phyloP scores from a whole-genome alignment of 2,888 invertebrate species.

The Stictocephala bisonia region DNA sequence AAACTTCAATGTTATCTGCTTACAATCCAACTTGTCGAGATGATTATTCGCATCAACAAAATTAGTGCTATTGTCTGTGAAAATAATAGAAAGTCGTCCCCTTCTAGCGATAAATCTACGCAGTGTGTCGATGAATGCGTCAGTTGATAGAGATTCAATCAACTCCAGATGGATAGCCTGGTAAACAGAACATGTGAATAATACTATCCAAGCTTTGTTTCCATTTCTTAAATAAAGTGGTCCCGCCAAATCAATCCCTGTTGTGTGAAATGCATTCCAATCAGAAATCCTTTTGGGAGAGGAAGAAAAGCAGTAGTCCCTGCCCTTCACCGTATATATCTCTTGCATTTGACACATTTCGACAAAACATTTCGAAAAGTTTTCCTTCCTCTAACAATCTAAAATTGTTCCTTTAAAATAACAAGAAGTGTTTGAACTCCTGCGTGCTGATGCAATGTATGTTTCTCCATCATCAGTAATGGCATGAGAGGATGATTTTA shows the following conservation, averaged over 20 bases:
- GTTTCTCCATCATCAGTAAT: not conserved
- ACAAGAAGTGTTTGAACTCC: conserved; percentile 4
- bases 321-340: conserved; percentile 54
- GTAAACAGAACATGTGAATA: conserved; percentile 64
- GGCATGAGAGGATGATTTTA: not conserved
- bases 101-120: conserved; percentile 61
- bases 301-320: conserved; percentile 52
- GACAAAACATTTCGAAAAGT: not conserved
- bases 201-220: conserved; percentile 61
- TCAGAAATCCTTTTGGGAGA: conserved; percentile 60
- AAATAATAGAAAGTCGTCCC: conserved; percentile 60
- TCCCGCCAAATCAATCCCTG: conserved; percentile 63
- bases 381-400: conserved; percentile 21
- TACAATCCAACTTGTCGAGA: conserved; percentile 65
- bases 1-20: conserved; percentile 58
- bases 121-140: conserved; percentile 60
- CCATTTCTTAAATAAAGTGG: conserved; percentile 59
- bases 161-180: conserved; percentile 63
- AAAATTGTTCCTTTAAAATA: conserved; percentile 38
- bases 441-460: not conserved
- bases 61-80: conserved; percentile 64
- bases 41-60: conserved; percentile 63
- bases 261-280: conserved; percentile 54
- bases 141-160: conserved; percentile 58
- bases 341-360: conserved; percentile 50